Evolutionary conservation across 1,140 invertebrate species (phyloP).

Genomic region (Zaprionus nigranus): DNA sequence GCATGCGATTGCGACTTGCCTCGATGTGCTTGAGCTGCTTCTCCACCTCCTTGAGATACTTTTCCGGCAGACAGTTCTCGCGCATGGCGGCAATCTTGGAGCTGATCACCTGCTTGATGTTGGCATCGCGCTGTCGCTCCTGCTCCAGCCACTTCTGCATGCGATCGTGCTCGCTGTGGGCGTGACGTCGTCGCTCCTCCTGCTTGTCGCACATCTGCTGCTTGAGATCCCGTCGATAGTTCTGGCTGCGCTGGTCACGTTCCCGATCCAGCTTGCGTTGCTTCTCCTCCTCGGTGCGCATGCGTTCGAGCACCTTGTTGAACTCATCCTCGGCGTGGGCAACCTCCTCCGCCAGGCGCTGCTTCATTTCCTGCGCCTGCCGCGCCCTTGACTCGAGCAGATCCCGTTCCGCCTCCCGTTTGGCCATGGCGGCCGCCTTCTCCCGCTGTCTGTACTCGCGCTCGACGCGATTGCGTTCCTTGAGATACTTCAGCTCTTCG

Average conservation of each 20-base stretch:
- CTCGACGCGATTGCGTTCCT: conserved; percentile 86
- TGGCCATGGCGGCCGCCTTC: conserved; percentile 85
- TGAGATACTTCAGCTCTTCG: conserved; percentile 86
- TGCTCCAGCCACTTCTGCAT: conserved; percentile 87
- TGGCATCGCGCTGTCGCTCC: conserved; percentile 85
- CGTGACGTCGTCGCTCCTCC: conserved; percentile 85
- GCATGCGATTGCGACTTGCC: conserved; percentile 58
- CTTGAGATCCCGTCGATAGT: conserved; percentile 72
- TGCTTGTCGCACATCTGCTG: conserved; percentile 88
- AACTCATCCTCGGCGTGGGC: conserved; percentile 87
- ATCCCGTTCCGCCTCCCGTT: conserved; percentile 85
- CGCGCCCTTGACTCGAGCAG: conserved; percentile 84
- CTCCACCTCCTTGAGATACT: conserved; percentile 84
- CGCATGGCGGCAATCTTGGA: conserved; percentile 87
- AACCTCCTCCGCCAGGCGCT: conserved; percentile 86
- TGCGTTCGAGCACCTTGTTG: conserved; percentile 85
- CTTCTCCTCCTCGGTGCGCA: conserved; percentile 85
- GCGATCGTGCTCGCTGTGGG: conserved; percentile 84
- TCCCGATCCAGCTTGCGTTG: conserved; percentile 81
- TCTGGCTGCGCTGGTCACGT: conserved; percentile 54
- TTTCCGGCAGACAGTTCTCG: conserved; percentile 83
- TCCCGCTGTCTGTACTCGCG: conserved; percentile 86
- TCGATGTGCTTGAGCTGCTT: conserved; percentile 81
- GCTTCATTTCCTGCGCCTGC: conserved; percentile 85
- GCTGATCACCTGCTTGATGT: conserved; percentile 86